Conservation (phyloP, 2,113 vertebrate species). For the Zosterops pallidus region DNA sequence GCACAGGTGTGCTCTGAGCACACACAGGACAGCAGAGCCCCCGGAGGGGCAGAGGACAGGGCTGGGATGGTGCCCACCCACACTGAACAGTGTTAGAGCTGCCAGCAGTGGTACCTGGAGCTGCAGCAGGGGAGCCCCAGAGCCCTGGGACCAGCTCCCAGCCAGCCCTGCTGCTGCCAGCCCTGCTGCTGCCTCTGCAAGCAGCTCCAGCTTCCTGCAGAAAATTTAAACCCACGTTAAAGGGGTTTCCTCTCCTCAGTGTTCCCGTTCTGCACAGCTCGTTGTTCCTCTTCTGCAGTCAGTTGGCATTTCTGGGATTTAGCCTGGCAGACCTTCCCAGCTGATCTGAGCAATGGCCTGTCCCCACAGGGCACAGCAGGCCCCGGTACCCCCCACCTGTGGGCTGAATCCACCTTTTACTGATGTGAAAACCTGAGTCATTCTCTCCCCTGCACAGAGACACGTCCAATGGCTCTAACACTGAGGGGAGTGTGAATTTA, state of each 20-base stretch:
- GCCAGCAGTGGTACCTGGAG: rapidly evolving
- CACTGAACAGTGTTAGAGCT: rapidly evolving
- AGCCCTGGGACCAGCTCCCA: rapidly evolving
- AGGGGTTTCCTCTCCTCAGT: not conserved
- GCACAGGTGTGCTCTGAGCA: not conserved
- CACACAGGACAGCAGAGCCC: slow-evolving; percentile 10
- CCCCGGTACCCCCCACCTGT: not conserved
- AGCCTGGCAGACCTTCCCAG: not conserved
- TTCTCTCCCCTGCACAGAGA: not conserved
- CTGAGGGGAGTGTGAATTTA: rapidly evolving
- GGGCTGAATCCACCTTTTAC: rapidly evolving
- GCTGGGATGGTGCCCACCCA: rapidly evolving
- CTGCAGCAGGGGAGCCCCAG: rapidly evolving
- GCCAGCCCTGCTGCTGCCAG: rapidly evolving
- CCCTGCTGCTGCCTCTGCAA: rapidly evolving
- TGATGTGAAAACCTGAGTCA: rapidly evolving
- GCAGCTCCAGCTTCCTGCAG: not conserved
- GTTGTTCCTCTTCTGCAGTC: not conserved
- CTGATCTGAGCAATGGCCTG: rapidly evolving
- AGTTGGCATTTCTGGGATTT: not conserved
- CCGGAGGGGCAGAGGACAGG: not conserved
- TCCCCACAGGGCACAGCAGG: not conserved
- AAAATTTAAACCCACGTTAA: not conserved
- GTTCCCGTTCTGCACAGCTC: not conserved
- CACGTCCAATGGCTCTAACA: not conserved